Percentiles rank a stretch among this genome's conserved stretches.
phyloP scores from a whole-genome alignment of 2,888 invertebrate species.

The Neoitamus cyanurus region DNA sequence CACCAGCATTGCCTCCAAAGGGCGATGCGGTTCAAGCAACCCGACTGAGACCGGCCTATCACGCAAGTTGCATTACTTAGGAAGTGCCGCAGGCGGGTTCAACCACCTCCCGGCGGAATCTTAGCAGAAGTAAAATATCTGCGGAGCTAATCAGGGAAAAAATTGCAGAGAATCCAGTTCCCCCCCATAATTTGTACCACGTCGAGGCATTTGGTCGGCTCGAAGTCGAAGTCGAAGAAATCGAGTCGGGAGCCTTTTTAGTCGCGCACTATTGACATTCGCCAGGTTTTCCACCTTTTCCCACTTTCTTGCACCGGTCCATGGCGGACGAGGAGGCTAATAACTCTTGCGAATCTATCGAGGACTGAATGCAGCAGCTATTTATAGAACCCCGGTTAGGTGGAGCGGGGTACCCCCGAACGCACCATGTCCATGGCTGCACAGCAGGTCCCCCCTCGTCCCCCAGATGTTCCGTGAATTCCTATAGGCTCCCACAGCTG shows the following conservation, averaged over 20 bases:
- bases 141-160: background rate
- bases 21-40: conserved; percentile 15
- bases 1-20: background rate
- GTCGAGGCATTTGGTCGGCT: background rate
- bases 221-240: background rate
- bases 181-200: background rate
- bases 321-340: background rate
- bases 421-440: background rate
- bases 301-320: background rate
- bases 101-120: background rate
- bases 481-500: conserved; percentile 8
- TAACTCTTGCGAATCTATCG: conserved; percentile 16
- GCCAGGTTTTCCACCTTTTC: background rate
- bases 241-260: background rate
- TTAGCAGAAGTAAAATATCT: background rate
- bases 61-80: conserved; percentile 13
- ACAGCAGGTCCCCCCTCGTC: background rate
- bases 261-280: conserved; percentile 16
- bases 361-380: background rate
- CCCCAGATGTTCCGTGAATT: conserved; percentile 3
- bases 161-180: conserved; percentile 13
- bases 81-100: background rate
- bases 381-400: background rate
- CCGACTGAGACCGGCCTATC: background rate
- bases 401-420: background rate